Conservation (phyloP, 2,113 vertebrate species). For the Cheirogaleus medius region DNA sequence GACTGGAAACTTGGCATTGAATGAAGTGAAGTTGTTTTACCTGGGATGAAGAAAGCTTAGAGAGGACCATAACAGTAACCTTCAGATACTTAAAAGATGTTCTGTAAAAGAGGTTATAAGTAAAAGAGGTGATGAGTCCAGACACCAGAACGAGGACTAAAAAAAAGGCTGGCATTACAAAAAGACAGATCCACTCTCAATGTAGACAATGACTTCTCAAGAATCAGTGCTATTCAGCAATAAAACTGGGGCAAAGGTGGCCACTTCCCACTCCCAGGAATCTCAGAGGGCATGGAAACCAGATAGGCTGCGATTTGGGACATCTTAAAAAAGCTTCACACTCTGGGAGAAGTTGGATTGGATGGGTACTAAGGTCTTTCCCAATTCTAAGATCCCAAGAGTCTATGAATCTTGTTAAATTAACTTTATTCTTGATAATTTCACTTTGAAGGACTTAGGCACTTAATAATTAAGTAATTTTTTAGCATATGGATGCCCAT, state of each 20-base stretch:
- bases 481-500: not conserved
- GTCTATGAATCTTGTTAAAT: not conserved
- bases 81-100: not conserved
- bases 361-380: not conserved
- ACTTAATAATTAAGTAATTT: not conserved
- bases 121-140: not conserved
- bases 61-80: not conserved
- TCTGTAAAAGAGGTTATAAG: not conserved
- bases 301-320: not conserved
- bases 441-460: not conserved
- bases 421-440: conserved; percentile 41
- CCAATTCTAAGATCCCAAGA: not conserved
- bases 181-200: not conserved
- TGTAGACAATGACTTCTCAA: not conserved
- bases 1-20: not conserved
- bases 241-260: not conserved
- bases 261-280: not conserved
- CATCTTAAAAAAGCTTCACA: not conserved
- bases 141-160: conserved; percentile 9
- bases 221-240: not conserved
- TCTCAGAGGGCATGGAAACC: not conserved
- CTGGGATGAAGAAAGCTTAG: conserved; percentile 10
- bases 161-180: not conserved
- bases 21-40: not conserved
- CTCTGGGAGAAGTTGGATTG: not conserved